These are phyloP conservation scores for Serripes groenlandicus DNA, from an alignment of 2,888 invertebrate genomes.

Conservation along the genomic window DNA sequence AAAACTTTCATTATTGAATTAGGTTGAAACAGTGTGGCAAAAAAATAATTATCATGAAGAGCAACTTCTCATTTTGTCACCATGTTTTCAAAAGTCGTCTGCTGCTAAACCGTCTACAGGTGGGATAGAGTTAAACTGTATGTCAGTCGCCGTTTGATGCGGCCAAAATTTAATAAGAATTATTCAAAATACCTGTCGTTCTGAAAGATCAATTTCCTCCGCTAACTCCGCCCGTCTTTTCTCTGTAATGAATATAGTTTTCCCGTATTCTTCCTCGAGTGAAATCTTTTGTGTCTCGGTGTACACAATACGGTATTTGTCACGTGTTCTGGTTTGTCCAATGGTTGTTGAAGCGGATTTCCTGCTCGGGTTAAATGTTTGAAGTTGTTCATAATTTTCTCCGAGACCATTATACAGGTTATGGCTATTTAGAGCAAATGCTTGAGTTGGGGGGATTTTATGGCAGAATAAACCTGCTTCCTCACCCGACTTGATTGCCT, in stretches of 20 bases:
- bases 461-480: background rate
- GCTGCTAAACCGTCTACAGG: no score
- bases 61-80: no score
- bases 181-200: background rate
- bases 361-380: background rate
- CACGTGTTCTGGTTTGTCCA: conserved; percentile 1
- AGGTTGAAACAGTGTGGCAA: no score
- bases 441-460: background rate
- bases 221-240: conserved; percentile 1
- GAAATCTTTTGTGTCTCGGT: conserved; percentile 1
- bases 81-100: no score
- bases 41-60: no score
- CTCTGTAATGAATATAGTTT: background rate
- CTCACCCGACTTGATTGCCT: background rate
- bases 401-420: background rate
- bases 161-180: no score
- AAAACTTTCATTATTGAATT: no score
- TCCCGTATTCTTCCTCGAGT: conserved; percentile 6
- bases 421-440: background rate
- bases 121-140: no score
- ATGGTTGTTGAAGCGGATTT: background rate
- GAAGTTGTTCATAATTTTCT: background rate
- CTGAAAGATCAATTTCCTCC: background rate
- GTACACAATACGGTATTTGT: conserved; percentile 7
- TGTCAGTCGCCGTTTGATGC: no score